Conservation (phyloP, 2,888 invertebrate genomes). For the Epiblema foenella region DNA sequence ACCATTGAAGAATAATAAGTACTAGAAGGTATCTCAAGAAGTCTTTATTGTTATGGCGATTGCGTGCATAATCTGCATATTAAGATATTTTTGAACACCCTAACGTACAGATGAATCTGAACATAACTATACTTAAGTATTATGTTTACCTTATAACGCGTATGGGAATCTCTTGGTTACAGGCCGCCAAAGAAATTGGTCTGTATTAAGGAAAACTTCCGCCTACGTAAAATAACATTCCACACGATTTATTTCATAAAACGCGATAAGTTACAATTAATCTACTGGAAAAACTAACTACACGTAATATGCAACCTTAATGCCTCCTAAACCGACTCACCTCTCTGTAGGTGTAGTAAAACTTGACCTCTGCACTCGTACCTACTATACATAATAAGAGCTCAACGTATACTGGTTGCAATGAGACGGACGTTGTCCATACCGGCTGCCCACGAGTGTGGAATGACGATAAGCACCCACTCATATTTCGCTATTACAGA, state of each 20-base stretch:
- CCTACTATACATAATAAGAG: not conserved
- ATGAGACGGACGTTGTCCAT: not conserved
- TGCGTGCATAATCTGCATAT: too few species aligned
- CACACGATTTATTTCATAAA: not conserved
- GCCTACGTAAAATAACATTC: not conserved
- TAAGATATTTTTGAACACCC: too few species aligned
- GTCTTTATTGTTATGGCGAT: too few species aligned
- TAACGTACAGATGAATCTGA: too few species aligned
- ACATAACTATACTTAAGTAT: too few species aligned
- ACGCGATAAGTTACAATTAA: not conserved
- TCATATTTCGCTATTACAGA: not conserved
- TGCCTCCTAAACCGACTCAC: not conserved
- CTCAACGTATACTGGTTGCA: not conserved
- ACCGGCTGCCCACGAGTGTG: not conserved
- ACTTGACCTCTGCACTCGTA: not conserved
- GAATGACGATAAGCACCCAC: conserved; percentile 23
- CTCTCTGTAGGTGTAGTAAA: not conserved
- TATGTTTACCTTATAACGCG: too few species aligned
- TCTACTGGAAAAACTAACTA: conserved; percentile 19
- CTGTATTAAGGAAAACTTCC: not conserved
- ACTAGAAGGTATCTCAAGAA: too few species aligned
- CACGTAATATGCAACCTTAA: not conserved
- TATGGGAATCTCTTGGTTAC: too few species aligned
- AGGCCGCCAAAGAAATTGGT: too few species aligned
- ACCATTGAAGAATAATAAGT: too few species aligned